Base-by-base conservation (phyloP, 2,888 invertebrate species). In the Schizotus pectinicornis region DNA sequence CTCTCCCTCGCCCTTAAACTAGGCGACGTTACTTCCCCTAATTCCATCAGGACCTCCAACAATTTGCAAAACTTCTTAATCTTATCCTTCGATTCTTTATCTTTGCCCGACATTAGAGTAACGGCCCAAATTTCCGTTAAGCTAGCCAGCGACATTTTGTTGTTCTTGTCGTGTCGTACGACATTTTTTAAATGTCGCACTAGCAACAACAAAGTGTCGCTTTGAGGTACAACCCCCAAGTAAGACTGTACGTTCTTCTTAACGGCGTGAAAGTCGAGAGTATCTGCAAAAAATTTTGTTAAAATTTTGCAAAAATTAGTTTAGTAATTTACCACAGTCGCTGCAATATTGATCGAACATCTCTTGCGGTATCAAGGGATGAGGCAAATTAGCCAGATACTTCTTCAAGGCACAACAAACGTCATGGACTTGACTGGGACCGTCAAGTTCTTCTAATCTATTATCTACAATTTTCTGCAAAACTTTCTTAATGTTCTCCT, bases 301-400 rank as follows among this genome's bases (percentile, higher is more conserved):
- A 43, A 12, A 34, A 13, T 22, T 22, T 22, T 22, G 32, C 34
- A 31, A 52, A 38, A 34, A 1, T 38, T 12, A 34, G 1, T 43
- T 30, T 14, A 30, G 33, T 32, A 58, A 83, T 88, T 86, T 78
- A 92, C 92, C 87, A 75, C 67, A 69, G 62, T 62, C 57, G 67
- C 66, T 14, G 67, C 63, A 81, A 61, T 90, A 67, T 41, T 62
- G 61, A 6, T 63, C 47, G 48, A 68, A 72, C 12, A 64, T 61
- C 37, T 82, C 82, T 76, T 86, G 89, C 1, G 95, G 94, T 73
- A 96, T 90, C 32, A 96, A 83, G 0, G 95, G 94, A 70, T 93
- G 91, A 73, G 90, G 89, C 62, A 96, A 83, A 78, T 97, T 96
- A 14, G 94, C 84, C 81, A 98, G 93, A 84, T 96, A 97, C 71